Percentiles rank a stretch among this genome's conserved stretches.
Evolutionary conservation across 2,888 invertebrate genomes (phyloP).

Genomic region (Choreutis nemorana): DNA sequence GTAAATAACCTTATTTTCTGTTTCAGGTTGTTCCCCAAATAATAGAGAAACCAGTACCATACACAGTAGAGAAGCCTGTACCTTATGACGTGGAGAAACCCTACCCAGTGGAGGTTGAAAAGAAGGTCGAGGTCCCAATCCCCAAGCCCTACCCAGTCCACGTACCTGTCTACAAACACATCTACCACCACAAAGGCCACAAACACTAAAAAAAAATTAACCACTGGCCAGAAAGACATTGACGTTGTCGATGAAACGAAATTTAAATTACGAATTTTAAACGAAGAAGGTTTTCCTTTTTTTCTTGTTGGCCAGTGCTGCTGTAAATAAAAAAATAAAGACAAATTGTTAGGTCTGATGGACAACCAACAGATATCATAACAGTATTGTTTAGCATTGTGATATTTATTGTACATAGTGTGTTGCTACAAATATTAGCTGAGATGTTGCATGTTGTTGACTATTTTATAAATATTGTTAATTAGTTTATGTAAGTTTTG

Average conservation of each 20-base stretch:
- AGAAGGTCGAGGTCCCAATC: conserved; percentile 74
- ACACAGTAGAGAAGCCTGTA: conserved; percentile 76
- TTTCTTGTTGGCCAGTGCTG: conserved; percentile 15
- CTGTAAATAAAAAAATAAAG: conserved; percentile 37
- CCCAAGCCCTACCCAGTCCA: conserved; percentile 79
- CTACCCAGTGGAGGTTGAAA: conserved; percentile 78
- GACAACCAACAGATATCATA: conserved; percentile 40
- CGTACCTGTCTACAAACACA: conserved; percentile 76
- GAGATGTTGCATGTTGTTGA: conserved; percentile 51
- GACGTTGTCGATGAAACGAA: conserved; percentile 4
- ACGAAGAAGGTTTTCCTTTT: background rate
- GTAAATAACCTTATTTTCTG: conserved; percentile 7
- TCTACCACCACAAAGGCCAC: conserved; percentile 70
- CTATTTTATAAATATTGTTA: conserved; percentile 59
- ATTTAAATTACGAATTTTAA: background rate
- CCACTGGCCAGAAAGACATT: background rate
- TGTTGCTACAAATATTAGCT: conserved; percentile 44
- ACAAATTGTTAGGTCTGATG: conserved; percentile 39
- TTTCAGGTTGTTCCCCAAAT: conserved; percentile 72
- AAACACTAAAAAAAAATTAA: conserved; percentile 46
- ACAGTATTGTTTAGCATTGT: conserved; percentile 45
- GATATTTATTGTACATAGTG: conserved; percentile 60
- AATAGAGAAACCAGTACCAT: conserved; percentile 76
- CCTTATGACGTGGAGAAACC: conserved; percentile 77
- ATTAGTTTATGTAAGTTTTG: conserved; percentile 15